phyloP scores from a whole-genome alignment of 1,140 invertebrate species.

The Trachymyrmex septentrionalis region DNA sequence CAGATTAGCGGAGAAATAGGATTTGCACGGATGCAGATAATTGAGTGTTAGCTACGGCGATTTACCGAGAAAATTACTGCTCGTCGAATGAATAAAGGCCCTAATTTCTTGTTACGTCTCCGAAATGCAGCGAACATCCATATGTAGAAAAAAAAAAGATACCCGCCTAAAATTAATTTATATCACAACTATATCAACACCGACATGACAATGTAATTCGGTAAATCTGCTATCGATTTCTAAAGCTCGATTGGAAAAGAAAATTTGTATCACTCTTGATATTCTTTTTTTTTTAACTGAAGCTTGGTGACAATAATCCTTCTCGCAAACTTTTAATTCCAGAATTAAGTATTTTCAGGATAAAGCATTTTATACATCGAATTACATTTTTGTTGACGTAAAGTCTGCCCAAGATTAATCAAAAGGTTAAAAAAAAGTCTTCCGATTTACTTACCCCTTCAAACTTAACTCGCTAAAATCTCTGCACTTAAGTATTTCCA shows the following conservation, averaged over 20 bases:
- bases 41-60: conserved; percentile 47
- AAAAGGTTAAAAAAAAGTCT: neutral
- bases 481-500: neutral
- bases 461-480: neutral
- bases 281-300: neutral
- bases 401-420: neutral
- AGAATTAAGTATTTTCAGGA: neutral
- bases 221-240: neutral
- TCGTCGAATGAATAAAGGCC: conserved; percentile 15
- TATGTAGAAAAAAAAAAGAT: neutral
- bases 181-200: neutral
- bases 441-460: neutral
- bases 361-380: neutral
- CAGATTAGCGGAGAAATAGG: conserved; percentile 46
- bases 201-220: neutral
- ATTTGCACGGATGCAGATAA: conserved; percentile 37
- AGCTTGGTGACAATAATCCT: neutral
- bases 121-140: neutral
- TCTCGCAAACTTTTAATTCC: neutral
- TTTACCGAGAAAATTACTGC: conserved; percentile 36
- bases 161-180: neutral
- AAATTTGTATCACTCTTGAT: neutral
- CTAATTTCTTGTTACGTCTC: conserved; percentile 14
- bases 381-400: conserved; percentile 9
- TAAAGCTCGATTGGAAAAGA: neutral